These are phyloP conservation scores for Pristionchus arcanus DNA, from an alignment of 2,888 invertebrate genomes.

Conservation along the genomic window DNA sequence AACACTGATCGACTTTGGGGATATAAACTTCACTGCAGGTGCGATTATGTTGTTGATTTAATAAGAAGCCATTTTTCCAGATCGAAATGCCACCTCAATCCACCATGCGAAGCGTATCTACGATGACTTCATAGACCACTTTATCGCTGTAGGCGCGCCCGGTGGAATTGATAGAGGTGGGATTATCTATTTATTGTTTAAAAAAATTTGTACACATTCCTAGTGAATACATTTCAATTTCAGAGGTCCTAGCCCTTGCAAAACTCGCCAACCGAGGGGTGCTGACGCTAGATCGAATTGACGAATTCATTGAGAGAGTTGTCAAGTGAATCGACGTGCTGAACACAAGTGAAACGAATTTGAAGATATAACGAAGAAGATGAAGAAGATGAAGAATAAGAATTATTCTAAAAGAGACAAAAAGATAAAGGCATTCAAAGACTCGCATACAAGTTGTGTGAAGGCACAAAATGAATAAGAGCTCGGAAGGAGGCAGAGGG, in stretches of 20 bases:
- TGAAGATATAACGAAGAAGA: background rate
- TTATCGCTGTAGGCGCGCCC: background rate
- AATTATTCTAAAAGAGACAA: background rate
- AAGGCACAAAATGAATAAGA: background rate
- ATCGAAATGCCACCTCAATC: constrained; percentile 1
- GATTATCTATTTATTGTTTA: background rate
- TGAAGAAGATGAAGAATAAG: too few species aligned
- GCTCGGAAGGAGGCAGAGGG: background rate
- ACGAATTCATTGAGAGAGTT: background rate
- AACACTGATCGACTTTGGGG: constrained; percentile 14
- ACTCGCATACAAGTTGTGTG: background rate
- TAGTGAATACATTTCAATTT: background rate
- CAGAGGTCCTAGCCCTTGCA: background rate
- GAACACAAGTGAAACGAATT: background rate
- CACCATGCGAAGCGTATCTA: constrained; percentile 2
- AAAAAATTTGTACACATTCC: background rate
- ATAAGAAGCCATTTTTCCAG: background rate
- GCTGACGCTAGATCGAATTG: background rate
- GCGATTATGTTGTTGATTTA: background rate
- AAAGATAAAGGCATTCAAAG: background rate
- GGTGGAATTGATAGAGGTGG: background rate
- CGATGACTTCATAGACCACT: constrained; percentile 35
- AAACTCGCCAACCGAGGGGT: background rate
- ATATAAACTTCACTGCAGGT: background rate
- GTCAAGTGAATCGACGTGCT: background rate